Evolutionary conservation across 2,888 invertebrate genomes (phyloP).

Genomic region (Sialis lutaria): DNA sequence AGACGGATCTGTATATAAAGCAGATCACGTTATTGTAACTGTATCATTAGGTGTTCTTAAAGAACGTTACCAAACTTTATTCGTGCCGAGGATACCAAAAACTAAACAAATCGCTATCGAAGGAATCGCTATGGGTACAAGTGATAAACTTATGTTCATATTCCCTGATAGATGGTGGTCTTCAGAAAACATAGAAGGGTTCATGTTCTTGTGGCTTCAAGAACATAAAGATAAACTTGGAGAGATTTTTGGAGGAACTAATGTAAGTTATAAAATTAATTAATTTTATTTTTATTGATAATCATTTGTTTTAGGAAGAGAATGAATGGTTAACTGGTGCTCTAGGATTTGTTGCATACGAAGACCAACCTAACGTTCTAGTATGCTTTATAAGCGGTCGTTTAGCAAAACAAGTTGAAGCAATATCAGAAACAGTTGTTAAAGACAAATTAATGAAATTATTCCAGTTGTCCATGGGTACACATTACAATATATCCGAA

Average conservation of each 20-base stretch:
- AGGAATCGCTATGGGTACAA: constrained; percentile 41
- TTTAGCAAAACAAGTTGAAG: constrained; percentile 43
- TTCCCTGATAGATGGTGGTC: constrained; percentile 51
- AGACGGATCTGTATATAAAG: constrained; percentile 33
- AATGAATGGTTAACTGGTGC: constrained; percentile 43
- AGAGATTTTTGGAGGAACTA: neutral
- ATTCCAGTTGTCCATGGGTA: constrained; percentile 33
- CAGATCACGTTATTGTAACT: constrained; percentile 49
- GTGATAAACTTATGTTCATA: constrained; percentile 52
- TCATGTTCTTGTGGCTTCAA: neutral
- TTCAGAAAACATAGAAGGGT: constrained; percentile 7
- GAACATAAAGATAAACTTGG: neutral
- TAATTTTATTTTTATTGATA: too few relatives aligned
- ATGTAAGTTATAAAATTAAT: neutral
- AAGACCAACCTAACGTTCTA: constrained; percentile 39
- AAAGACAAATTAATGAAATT: constrained; percentile 32
- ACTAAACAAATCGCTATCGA: constrained; percentile 37
- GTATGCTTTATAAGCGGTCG: constrained; percentile 48
- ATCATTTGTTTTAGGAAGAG: constrained; percentile 8
- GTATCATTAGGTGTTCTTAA: constrained; percentile 51
- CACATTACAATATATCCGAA: constrained; percentile 32
- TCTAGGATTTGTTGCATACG: constrained; percentile 39
- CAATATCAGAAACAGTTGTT: constrained; percentile 29
- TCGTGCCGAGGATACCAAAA: constrained; percentile 36
- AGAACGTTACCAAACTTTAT: constrained; percentile 31